These are phyloP conservation scores for Premnoplex brunnescens DNA, from an alignment of 2,797 vertebrate genomes.

Conservation along the genomic window DNA sequence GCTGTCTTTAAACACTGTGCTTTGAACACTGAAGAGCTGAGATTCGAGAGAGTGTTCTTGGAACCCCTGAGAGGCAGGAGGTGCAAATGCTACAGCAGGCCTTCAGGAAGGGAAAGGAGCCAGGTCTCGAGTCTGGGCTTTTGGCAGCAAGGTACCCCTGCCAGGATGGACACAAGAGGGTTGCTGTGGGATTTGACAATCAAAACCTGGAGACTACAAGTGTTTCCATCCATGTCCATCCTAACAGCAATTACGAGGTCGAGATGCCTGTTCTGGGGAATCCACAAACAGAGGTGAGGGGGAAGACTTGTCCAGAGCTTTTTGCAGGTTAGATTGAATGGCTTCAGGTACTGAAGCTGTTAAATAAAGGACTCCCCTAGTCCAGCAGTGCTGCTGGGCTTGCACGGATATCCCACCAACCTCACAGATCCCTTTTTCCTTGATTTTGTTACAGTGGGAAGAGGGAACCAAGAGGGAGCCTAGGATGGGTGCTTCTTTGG, in stretches of 20 bases:
- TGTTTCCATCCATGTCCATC: not conserved
- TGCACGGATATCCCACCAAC: not conserved
- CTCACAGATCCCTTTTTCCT: not conserved
- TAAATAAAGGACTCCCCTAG: not conserved
- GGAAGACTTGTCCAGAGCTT: not conserved
- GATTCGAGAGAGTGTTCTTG: not conserved
- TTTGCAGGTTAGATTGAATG: not conserved
- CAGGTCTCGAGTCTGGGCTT: not conserved
- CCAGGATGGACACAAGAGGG: not conserved
- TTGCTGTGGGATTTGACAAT: not conserved
- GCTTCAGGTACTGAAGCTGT: not conserved
- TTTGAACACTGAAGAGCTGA: not conserved
- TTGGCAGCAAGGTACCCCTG: not conserved
- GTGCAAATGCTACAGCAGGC: fast-evolving
- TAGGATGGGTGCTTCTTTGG: not conserved
- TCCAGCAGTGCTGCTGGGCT: not conserved
- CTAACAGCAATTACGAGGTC: not conserved
- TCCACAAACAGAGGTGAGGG: not conserved
- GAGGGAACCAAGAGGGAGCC: not conserved
- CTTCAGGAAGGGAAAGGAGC: not conserved
- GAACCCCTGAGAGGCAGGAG: not conserved
- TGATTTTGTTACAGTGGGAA: not conserved
- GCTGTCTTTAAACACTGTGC: not conserved
- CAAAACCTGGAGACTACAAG: not conserved
- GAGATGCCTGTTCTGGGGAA: not conserved